phyloP scores from a whole-genome alignment of 2,113 vertebrate genomes.

The Apodemus speciosus region DNA sequence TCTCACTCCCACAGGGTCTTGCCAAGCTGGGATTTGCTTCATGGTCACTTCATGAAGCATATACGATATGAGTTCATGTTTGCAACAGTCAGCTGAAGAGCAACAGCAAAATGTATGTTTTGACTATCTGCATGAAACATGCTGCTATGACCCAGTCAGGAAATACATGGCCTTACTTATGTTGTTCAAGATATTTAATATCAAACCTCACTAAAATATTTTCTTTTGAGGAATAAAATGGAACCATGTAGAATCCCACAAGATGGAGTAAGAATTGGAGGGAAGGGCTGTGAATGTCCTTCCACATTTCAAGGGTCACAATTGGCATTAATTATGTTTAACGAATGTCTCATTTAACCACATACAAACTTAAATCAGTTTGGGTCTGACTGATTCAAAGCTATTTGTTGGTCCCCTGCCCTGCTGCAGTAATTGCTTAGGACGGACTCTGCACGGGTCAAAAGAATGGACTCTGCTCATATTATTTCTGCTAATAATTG shows the following conservation, averaged over 20 bases:
- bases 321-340: conserved; percentile 87
- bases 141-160: conserved; percentile 17
- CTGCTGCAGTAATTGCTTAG: conserved; percentile 87
- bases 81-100: conserved; percentile 40
- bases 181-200: conserved; percentile 12
- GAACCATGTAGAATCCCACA: conserved; percentile 78
- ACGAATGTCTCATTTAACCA: conserved; percentile 85
- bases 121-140: conserved; percentile 34
- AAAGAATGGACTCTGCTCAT: conserved; percentile 81
- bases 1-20: background rate
- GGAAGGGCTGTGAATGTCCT: conserved; percentile 81
- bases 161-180: conserved; percentile 48
- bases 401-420: conserved; percentile 84
- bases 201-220: background rate
- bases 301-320: conserved; percentile 85
- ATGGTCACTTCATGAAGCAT: background rate
- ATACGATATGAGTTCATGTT: background rate
- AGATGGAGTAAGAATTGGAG: conserved; percentile 19
- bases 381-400: conserved; percentile 87
- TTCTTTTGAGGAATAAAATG: conserved; percentile 66
- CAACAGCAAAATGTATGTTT: conserved; percentile 3
- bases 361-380: conserved; percentile 88
- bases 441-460: conserved; percentile 85
- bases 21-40: background rate
- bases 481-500: conserved; percentile 86